Evolutionary conservation across 92 coral and sea anemone species (phyloP).

Genomic region (Porites lobata): DNA sequence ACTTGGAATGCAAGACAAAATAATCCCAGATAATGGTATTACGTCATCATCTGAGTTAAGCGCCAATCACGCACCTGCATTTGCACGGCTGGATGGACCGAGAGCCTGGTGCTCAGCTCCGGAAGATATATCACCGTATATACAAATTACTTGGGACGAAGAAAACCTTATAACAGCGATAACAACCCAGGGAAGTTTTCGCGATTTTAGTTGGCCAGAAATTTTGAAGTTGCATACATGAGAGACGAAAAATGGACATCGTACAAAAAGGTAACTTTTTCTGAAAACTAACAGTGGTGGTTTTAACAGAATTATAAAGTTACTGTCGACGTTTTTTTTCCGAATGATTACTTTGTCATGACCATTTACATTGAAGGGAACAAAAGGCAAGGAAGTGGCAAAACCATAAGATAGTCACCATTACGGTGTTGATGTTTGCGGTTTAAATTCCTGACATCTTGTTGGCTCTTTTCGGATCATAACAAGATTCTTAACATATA

Average conservation of each 20-base stretch:
- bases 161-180: neutral
- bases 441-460: too few relatives aligned
- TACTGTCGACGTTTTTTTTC: neutral
- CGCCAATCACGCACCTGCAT: neutral
- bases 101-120: too few relatives aligned
- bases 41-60: slow-evolving; percentile 9
- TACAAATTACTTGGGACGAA: slow-evolving; percentile 8
- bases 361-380: too few relatives aligned
- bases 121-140: neutral
- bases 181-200: slow-evolving; percentile 22
- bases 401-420: too few relatives aligned
- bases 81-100: slow-evolving; percentile 11
- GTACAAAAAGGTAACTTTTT: neutral
- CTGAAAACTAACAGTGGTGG: neutral
- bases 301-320: neutral
- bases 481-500: too few relatives aligned
- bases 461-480: too few relatives aligned
- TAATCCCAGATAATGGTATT: slow-evolving; percentile 25
- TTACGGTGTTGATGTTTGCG: too few relatives aligned
- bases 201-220: neutral
- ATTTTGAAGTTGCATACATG: neutral
- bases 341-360: too few relatives aligned
- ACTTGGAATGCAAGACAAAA: slow-evolving; percentile 26
- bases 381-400: too few relatives aligned
- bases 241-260: neutral